A percentile compares a stretch with the other conserved stretches of the same genome.
These are phyloP conservation scores for Rhopilema esculentum DNA, from an alignment of 30 jellyfish, hydroid and myxozoan species.

Conservation along the genomic window DNA sequence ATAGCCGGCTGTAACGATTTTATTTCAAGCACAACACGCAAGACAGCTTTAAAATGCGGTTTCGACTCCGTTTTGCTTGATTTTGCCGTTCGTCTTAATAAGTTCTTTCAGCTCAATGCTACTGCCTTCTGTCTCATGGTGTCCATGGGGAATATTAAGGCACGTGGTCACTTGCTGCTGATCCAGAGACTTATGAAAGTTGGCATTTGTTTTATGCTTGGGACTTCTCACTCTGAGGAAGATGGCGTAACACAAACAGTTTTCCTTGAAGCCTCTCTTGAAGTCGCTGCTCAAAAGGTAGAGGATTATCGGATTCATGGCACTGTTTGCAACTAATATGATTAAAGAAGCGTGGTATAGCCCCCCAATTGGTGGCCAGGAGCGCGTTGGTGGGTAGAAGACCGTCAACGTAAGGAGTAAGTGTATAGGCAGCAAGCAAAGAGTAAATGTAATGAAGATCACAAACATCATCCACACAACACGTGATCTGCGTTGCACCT, in stretches of 20 bases:
- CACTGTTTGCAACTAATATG: conserved; percentile 79
- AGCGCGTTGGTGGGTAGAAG: conserved; percentile 46
- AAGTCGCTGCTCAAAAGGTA: conserved; percentile 80
- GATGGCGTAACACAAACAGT: conserved; percentile 48
- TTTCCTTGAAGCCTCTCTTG: conserved; percentile 72
- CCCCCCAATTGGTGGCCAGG: conserved; percentile 49
- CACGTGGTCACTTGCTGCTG: conserved; percentile 36
- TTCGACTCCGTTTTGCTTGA: not conserved
- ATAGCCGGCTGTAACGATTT: not conserved
- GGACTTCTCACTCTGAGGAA: not conserved
- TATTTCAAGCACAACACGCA: not conserved
- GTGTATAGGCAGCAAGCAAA: conserved; percentile 90
- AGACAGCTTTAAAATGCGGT: not conserved
- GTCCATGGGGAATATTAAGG: conserved; percentile 17
- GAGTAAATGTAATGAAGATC: conserved; percentile 87
- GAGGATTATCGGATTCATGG: conserved; percentile 92
- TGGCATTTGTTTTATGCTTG: not conserved
- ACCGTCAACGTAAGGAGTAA: conserved; percentile 47
- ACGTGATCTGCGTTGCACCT: conserved; percentile 74
- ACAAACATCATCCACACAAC: conserved; percentile 80
- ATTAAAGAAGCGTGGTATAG: conserved; percentile 59
- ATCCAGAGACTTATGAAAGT: not conserved
- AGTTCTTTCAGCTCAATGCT: not conserved
- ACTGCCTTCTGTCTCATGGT: not conserved
- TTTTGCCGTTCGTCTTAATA: not conserved